Conservation (phyloP, 2,113 vertebrate genomes). For the Lates calcarifer region DNA sequence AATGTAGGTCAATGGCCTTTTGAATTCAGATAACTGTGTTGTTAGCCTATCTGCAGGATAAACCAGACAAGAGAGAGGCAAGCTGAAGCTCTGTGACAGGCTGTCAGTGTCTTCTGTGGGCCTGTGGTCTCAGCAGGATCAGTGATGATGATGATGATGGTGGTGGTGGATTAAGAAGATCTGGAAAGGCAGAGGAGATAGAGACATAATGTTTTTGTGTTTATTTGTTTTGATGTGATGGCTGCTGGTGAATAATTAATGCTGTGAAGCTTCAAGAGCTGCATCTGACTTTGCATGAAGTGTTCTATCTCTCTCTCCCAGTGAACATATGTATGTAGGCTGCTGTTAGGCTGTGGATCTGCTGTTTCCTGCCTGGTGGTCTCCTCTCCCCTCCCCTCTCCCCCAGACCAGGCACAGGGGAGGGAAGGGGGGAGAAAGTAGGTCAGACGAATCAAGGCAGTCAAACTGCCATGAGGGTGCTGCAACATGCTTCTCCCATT, state of each 20-base stretch:
- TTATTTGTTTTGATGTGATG: not conserved
- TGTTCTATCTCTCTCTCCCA: constrained; percentile 50
- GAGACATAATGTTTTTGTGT: not conserved
- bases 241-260: constrained; percentile 45
- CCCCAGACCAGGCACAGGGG: constrained; percentile 58
- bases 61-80: constrained; percentile 25
- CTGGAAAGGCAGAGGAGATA: not conserved
- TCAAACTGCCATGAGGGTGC: constrained; percentile 54
- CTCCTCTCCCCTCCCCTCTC: constrained; percentile 53
- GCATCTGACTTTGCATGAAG: constrained; percentile 12
- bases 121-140: constrained; percentile 1
- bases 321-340: constrained; percentile 57
- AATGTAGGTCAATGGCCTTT: constrained; percentile 76
- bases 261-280: not conserved
- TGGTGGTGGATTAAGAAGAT: constrained; percentile 2
- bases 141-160: constrained; percentile 18
- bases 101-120: constrained; percentile 12
- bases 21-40: constrained; percentile 63
- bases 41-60: constrained; percentile 40
- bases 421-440: constrained; percentile 76
- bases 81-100: constrained; percentile 31
- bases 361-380: constrained; percentile 75
- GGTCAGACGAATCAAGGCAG: constrained; percentile 82
- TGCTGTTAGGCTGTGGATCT: constrained; percentile 49
- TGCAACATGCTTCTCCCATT: constrained; percentile 48